Percentiles rank a stretch among this genome's conserved stretches.
These are phyloP conservation scores for Diarsia brunnea DNA, from an alignment of 2,888 invertebrate genomes.

Conservation along the genomic window DNA sequence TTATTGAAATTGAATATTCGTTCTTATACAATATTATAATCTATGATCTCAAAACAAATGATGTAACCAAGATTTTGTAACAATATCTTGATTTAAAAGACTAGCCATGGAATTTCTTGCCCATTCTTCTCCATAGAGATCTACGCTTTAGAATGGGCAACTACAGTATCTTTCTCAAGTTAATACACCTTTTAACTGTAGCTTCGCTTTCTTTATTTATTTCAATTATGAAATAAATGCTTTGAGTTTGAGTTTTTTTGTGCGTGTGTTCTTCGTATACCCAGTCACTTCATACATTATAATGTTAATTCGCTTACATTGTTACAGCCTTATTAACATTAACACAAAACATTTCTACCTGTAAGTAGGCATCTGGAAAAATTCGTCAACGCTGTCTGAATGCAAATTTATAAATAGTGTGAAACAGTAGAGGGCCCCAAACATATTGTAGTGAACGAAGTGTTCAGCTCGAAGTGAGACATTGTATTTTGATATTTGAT, in stretches of 20 bases:
- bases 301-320: slow-evolving; percentile 70
- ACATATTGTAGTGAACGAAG: slow-evolving; percentile 48
- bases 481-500: slow-evolving; percentile 11
- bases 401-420: slow-evolving; percentile 77
- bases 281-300: slow-evolving; percentile 61
- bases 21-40: too few species aligned
- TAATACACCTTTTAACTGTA: too few species aligned
- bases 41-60: too few species aligned
- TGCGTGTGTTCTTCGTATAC: slow-evolving; percentile 9
- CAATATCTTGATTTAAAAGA: too few species aligned
- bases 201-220: too few species aligned
- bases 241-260: too few species aligned
- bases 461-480: slow-evolving; percentile 61
- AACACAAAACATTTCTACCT: slow-evolving; percentile 70
- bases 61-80: too few species aligned
- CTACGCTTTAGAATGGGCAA: too few species aligned
- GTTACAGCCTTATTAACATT: slow-evolving; percentile 73
- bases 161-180: too few species aligned
- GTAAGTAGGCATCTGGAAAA: slow-evolving; percentile 64
- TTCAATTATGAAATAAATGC: too few species aligned
- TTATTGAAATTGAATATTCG: not conserved
- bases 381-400: slow-evolving; percentile 73
- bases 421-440: slow-evolving; percentile 59
- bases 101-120: too few species aligned
- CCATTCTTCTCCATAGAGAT: too few species aligned